Evolutionary conservation across 2,797 vertebrate genomes (phyloP), one percentile per base, ranked within the genome.

Genomic region (Threskiornis aethiopicus): DNA sequence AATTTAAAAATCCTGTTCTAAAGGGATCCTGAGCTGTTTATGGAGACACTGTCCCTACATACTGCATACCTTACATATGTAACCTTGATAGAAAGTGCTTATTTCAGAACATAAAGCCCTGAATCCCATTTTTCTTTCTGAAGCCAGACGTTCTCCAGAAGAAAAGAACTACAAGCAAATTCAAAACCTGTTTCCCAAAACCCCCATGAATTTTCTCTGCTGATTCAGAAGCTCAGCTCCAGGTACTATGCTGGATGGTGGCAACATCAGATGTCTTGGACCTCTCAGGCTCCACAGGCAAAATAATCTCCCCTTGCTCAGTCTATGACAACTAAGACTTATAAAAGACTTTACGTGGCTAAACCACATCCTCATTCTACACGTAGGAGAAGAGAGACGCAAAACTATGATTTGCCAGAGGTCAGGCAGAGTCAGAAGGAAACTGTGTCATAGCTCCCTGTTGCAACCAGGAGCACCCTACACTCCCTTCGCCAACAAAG

Each of bases 371-470:
- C 42, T 87, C 47, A 49, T 28, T 67, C 16, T 17, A 24, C 37
- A 25, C 0, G 0, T 0, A 37, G 37, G 24, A 71, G 49, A 59
- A 67, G 10, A 69, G 21, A 78, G 13, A 5, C 35, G 64, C 55
- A 33, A 28, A 86, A 39, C 10, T 8, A 0, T 1, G 13, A 9
- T 31, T 41, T 28, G 25, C 33, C 57, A 70, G 54, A 61, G 75
- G 37, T 22, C 37, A 41, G 42, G 33, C 1, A 0, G 65, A n/a
- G 70, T 22, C 57, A 57, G 51, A 54, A 87, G 37, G 31, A 78
- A 46, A 33, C 13, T 0, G n/a, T 1, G 20, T 12, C 49, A 55
- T 37, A 72, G 22, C 28, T 57, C 41, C 16, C 31, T 11, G 5
- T 1, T 12, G 41, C 41, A 39, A 3, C 5, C 52, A 86, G 31